Conservation (phyloP, 2,113 vertebrate genomes). For the Pandion haliaetus region DNA sequence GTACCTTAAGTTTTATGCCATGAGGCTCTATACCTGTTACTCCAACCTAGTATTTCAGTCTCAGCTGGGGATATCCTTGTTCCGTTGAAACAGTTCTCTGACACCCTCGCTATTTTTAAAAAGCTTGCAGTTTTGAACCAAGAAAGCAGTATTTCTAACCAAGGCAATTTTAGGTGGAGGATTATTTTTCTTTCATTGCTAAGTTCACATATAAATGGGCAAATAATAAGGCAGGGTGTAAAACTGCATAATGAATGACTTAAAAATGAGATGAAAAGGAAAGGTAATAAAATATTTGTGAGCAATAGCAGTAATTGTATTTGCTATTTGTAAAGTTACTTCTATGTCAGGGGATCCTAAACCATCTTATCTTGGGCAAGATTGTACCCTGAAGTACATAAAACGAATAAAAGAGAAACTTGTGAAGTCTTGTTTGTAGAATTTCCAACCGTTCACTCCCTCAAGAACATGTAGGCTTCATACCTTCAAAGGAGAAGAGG, state of each 20-base stretch:
- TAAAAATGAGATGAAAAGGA: neutral
- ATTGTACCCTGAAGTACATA: neutral
- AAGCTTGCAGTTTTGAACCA: neutral
- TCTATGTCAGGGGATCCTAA: neutral
- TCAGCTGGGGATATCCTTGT: neutral
- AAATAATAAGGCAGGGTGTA: neutral
- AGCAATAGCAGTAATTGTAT: neutral
- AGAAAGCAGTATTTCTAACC: neutral
- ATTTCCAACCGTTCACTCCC: rapidly evolving
- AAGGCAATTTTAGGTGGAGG: neutral
- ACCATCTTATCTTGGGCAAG: neutral
- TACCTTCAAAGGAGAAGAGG: neutral
- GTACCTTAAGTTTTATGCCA: neutral
- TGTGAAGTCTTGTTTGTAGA: neutral
- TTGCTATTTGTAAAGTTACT: neutral
- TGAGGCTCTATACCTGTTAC: neutral
- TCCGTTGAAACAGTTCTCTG: neutral
- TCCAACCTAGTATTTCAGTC: neutral
- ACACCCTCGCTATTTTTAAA: rapidly evolving
- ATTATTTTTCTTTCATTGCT: neutral
- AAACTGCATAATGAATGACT: neutral
- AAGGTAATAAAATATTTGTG: neutral
- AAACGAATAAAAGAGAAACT: neutral
- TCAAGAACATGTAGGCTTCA: neutral
- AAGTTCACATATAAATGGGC: neutral